phyloP scores from a whole-genome alignment of 2,113 vertebrate genomes.

The Ceyx margarethae region DNA sequence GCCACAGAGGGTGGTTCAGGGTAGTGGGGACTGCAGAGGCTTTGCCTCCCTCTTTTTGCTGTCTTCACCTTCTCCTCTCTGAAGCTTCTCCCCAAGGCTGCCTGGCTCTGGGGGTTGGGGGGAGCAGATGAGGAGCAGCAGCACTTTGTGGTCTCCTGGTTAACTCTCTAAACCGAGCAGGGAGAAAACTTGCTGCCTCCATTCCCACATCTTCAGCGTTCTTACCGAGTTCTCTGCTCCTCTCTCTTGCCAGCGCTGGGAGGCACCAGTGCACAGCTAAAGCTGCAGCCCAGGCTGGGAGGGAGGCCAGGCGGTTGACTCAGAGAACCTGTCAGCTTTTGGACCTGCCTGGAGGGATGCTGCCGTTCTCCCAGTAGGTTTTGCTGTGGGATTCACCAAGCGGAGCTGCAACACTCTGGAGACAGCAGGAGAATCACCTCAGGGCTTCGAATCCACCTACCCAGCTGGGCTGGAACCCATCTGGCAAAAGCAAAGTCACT shows the following conservation, averaged over 20 bases:
- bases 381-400: not conserved
- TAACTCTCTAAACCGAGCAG: accelerated
- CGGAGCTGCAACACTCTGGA: not conserved
- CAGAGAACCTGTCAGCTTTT: not conserved
- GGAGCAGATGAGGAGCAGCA: not conserved
- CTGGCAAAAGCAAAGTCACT: not conserved
- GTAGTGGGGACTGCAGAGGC: not conserved
- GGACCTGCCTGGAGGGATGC: not conserved
- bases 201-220: accelerated
- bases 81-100: not conserved
- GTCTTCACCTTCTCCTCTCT: not conserved
- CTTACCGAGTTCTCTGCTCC: not conserved
- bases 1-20: not conserved
- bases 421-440: not conserved
- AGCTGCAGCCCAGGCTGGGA: not conserved
- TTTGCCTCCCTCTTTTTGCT: not conserved
- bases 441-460: not conserved
- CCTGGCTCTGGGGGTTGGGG: not conserved
- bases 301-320: not conserved
- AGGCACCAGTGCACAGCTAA: constrained; percentile 29
- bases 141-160: not conserved
- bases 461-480: not conserved
- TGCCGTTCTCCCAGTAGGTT: accelerated
- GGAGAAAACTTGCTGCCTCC: not conserved
- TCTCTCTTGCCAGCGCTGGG: constrained; percentile 7